phyloP scores from a whole-genome alignment of 2,113 vertebrate genomes.

The Nettapus auritus region DNA sequence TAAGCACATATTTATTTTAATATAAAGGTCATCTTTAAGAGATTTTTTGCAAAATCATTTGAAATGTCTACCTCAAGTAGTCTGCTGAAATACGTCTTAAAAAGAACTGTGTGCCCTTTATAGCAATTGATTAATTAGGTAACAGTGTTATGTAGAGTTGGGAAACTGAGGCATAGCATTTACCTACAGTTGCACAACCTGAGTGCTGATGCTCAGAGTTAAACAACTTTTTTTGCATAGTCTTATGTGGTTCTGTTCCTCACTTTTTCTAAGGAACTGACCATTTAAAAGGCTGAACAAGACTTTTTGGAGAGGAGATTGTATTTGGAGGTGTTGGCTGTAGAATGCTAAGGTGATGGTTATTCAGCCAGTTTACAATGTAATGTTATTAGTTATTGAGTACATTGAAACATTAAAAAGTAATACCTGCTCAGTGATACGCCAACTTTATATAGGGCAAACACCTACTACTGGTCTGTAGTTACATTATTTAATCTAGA shows the following conservation, averaged over 20 bases:
- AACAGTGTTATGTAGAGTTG: rapidly evolving
- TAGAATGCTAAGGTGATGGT: constrained; percentile 48
- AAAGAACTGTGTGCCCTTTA: neutral
- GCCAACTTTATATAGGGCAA: constrained; percentile 62
- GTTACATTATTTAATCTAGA: constrained; percentile 75
- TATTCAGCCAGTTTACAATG: constrained; percentile 60
- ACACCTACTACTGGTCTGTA: constrained; percentile 66
- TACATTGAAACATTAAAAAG: constrained; percentile 73
- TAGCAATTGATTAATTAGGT: neutral
- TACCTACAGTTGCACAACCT: neutral
- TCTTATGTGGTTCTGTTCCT: constrained; percentile 11
- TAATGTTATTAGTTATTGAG: constrained; percentile 75
- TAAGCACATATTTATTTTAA: neutral
- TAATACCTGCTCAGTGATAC: constrained; percentile 62
- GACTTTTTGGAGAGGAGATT: constrained; percentile 47
- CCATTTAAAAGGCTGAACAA: constrained; percentile 34
- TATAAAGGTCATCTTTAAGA: neutral
- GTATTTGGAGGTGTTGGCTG: constrained; percentile 32
- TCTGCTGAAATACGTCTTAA: neutral
- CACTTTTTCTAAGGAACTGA: neutral
- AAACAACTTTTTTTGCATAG: neutral
- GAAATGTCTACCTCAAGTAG: neutral
- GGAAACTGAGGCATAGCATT: neutral
- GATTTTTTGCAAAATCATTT: neutral
- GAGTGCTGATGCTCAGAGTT: neutral